phyloP scores from a whole-genome alignment of 2,888 invertebrate species.

The Drosophila anomelani region DNA sequence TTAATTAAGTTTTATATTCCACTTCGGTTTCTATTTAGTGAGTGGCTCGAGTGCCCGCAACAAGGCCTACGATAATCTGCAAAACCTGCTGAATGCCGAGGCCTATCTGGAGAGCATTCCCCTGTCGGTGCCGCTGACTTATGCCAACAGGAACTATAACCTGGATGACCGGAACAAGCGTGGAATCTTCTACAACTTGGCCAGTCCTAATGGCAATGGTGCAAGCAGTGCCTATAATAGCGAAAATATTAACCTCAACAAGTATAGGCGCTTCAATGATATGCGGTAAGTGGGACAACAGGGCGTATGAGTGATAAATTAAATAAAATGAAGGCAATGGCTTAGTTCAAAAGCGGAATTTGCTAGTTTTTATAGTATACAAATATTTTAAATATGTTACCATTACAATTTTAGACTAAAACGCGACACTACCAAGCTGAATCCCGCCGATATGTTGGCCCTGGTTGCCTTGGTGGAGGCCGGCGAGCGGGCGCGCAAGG shows the following conservation, averaged over 20 bases:
- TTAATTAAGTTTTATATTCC: not conserved
- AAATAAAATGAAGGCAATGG: no score
- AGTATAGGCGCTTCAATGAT: slow-evolving; percentile 79
- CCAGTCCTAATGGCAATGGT: slow-evolving; percentile 51
- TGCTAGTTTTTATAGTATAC: not conserved
- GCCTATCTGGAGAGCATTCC: slow-evolving; percentile 83
- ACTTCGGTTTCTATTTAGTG: slow-evolving; percentile 26
- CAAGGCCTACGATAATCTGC: slow-evolving; percentile 84
- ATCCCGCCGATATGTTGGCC: slow-evolving; percentile 84
- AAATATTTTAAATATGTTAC: not conserved
- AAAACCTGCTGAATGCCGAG: slow-evolving; percentile 83
- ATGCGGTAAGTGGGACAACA: slow-evolving; percentile 76
- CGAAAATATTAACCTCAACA: slow-evolving; percentile 73
- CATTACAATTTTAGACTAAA: slow-evolving; percentile 73
- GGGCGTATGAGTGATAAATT: slow-evolving; percentile 10
- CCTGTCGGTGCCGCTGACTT: slow-evolving; percentile 80
- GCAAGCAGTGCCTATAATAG: slow-evolving; percentile 37
- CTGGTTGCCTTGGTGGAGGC: slow-evolving; percentile 84
- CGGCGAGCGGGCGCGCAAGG: slow-evolving; percentile 83
- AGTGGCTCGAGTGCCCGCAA: slow-evolving; percentile 58
- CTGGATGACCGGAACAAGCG: slow-evolving; percentile 83
- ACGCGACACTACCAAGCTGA: slow-evolving; percentile 83
- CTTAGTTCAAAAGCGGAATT: no score
- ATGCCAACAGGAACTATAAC: slow-evolving; percentile 82
- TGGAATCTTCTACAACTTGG: slow-evolving; percentile 71